phyloP scores from a whole-genome alignment of 2,888 invertebrate species.

The Lasius platythorax region DNA sequence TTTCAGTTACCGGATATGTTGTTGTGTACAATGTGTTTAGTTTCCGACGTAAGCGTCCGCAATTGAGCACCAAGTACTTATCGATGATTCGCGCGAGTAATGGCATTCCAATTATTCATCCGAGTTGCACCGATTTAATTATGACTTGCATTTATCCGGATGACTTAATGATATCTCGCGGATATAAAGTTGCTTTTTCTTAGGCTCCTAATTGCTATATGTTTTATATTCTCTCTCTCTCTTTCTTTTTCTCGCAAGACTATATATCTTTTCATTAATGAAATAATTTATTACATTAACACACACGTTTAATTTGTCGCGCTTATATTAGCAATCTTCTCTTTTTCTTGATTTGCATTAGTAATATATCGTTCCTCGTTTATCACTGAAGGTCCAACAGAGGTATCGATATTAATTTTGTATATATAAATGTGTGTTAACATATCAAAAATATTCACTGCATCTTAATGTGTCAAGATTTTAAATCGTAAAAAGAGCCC shows the following conservation, averaged over 20 bases:
- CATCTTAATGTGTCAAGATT: not conserved
- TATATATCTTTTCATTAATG: not conserved
- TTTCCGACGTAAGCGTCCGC: conserved; percentile 8
- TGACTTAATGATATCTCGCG: not conserved
- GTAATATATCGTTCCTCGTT: not conserved
- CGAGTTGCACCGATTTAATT: conserved; percentile 5
- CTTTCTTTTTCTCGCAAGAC: not conserved
- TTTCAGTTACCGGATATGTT: not conserved
- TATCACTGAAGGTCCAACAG: not conserved
- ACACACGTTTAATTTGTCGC: not conserved
- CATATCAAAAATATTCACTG: not conserved
- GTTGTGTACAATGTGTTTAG: conserved; percentile 11
- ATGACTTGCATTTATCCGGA: conserved; percentile 24
- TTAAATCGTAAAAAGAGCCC: not conserved
- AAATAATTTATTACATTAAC: not conserved
- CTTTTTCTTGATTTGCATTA: conserved; percentile 14
- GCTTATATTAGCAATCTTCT: not conserved
- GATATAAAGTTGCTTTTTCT: not conserved
- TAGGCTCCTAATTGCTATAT: not conserved
- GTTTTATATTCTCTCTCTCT: not conserved
- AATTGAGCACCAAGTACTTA: conserved; percentile 7
- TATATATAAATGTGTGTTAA: not conserved
- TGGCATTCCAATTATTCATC: conserved; percentile 43
- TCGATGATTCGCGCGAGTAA: not conserved
- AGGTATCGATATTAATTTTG: not conserved